Evolutionary conservation across 2,888 invertebrate species (phyloP).

Genomic region (Siphlonurus alternatus): DNA sequence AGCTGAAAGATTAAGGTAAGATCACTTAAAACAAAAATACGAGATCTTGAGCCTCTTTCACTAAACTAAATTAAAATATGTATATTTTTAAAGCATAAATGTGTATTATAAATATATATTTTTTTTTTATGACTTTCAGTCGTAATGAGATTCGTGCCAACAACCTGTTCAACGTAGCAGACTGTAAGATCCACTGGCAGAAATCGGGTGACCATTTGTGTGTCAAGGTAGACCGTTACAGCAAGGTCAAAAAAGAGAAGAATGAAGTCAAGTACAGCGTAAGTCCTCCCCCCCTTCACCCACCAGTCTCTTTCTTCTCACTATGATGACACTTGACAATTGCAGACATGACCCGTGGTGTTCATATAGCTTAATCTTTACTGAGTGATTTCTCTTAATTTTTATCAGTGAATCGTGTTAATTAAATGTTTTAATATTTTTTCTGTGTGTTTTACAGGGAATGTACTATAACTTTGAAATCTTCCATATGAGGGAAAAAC

Average conservation of each 20-base stretch:
- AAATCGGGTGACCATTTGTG: slow-evolving; percentile 94
- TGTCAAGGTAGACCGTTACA: slow-evolving; percentile 80
- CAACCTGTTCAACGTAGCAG: slow-evolving; percentile 94
- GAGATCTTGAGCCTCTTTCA: neutral
- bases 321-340: neutral
- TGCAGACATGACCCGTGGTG: neutral
- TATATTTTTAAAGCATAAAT: neutral
- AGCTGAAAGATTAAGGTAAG: too few species aligned
- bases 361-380: neutral
- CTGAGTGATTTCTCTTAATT: too few species aligned
- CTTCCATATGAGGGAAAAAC: slow-evolving; percentile 95
- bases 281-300: slow-evolving; percentile 23
- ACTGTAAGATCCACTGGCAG: slow-evolving; percentile 98
- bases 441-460: slow-evolving; percentile 32
- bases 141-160: slow-evolving; percentile 79
- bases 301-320: too few species aligned
- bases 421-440: too few species aligned
- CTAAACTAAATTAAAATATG: neutral
- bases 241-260: slow-evolving; percentile 88
- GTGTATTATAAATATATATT: neutral
- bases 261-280: slow-evolving; percentile 81
- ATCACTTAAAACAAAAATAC: too few species aligned
- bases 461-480: slow-evolving; percentile 98
- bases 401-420: too few species aligned
- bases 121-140: slow-evolving; percentile 19